These are phyloP conservation scores for Drosophila robusta DNA, from an alignment of 2,888 invertebrate genomes.

Conservation along the genomic window DNA sequence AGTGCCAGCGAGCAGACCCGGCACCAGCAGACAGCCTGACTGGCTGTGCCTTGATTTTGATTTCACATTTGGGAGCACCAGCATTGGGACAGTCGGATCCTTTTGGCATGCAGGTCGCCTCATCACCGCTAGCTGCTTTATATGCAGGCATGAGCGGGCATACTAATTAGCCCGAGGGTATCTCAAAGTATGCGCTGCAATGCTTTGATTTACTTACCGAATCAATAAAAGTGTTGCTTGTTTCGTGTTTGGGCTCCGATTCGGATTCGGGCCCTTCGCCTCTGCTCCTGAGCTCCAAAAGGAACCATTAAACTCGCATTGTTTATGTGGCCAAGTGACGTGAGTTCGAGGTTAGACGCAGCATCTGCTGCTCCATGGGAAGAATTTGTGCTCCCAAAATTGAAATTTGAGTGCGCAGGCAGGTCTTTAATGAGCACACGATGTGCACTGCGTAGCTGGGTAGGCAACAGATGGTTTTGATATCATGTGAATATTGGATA, in stretches of 20 bases:
- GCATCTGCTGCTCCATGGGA: conserved; percentile 28
- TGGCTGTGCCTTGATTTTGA: conserved; percentile 61
- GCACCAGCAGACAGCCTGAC: conserved; percentile 69
- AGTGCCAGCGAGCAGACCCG: conserved; percentile 11
- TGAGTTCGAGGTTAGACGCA: conserved; percentile 18
- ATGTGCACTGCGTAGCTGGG: conserved; percentile 12
- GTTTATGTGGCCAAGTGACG: conserved; percentile 64
- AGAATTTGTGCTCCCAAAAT: conserved; percentile 40
- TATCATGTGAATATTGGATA: conserved; percentile 18
- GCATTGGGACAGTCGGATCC: conserved; percentile 37
- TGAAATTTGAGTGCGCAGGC: conserved; percentile 52
- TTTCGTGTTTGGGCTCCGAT: conserved; percentile 2
- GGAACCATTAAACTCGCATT: conserved; percentile 71
- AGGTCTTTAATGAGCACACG: conserved; percentile 38
- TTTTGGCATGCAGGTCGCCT: conserved; percentile 69
- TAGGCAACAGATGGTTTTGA: conserved; percentile 30
- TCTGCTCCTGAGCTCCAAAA: conserved; percentile 3
- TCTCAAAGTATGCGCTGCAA: conserved; percentile 44
- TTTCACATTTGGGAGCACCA: conserved; percentile 53
- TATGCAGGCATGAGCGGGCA: conserved; percentile 80
- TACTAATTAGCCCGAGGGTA: conserved; percentile 73
- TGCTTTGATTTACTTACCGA: conserved; percentile 71
- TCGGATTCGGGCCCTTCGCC: not conserved
- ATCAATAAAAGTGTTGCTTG: conserved; percentile 62
- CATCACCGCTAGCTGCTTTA: conserved; percentile 62